A percentile compares a stretch with the other conserved stretches of the same genome.
Evolutionary conservation across 2,888 invertebrate species (phyloP).

Genomic region (Keiferia lycopersicella): DNA sequence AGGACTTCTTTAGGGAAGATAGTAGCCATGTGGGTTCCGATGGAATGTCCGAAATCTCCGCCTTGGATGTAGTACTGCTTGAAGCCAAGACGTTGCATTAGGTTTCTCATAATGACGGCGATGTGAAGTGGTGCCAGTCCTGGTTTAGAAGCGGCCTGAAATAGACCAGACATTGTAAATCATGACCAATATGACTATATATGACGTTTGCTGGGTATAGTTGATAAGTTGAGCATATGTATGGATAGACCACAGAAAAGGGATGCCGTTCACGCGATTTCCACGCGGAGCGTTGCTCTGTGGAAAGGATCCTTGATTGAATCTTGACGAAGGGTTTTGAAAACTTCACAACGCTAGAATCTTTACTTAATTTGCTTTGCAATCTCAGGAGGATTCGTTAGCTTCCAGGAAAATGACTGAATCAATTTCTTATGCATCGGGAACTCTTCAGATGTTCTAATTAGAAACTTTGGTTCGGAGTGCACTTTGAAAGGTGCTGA

Average conservation of each 20-base stretch:
- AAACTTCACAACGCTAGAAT: no score
- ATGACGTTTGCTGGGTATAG: no score
- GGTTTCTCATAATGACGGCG: conserved; percentile 83
- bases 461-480: conserved; percentile 3
- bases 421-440: neutral
- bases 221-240: no score
- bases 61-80: conserved; percentile 86
- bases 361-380: no score
- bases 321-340: no score
- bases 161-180: no score
- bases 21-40: conserved; percentile 82
- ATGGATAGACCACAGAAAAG: no score
- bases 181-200: no score
- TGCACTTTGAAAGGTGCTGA: conserved; percentile 2
- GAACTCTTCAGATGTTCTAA: neutral
- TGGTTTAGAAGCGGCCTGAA: conserved; percentile 76
- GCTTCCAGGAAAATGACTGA: neutral
- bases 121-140: conserved; percentile 82
- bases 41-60: conserved; percentile 88
- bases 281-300: no score
- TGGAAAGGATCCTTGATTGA: no score
- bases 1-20: conserved; percentile 82
- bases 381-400: neutral
- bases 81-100: conserved; percentile 86
- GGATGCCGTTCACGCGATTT: no score